Evolutionary conservation across 2,113 vertebrate species (phyloP).

Genomic region (Acrocephalus kingi): DNA sequence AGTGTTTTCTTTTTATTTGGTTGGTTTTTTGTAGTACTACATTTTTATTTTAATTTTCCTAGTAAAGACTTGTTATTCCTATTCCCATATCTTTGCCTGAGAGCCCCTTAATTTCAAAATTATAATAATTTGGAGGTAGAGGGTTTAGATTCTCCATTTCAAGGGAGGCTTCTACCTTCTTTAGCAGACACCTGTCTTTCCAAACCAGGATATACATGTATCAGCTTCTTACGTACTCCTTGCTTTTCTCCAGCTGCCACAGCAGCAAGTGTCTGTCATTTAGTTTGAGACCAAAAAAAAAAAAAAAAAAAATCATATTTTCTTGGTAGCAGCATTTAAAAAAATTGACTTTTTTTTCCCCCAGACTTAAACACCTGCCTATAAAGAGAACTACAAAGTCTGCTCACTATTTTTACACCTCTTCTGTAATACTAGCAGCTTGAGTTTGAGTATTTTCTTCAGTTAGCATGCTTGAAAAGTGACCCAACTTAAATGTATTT

Average conservation of each 20-base stretch:
- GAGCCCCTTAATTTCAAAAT: background rate
- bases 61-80: background rate
- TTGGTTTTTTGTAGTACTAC: background rate
- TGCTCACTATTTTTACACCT: background rate
- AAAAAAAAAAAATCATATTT: background rate
- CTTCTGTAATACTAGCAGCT: background rate
- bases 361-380: background rate
- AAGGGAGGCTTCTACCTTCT: background rate
- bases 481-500: background rate
- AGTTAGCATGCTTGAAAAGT: background rate
- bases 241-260: background rate
- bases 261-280: background rate
- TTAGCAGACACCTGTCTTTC: background rate
- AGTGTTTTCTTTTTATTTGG: background rate
- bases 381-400: background rate
- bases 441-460: background rate
- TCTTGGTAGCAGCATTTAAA: background rate
- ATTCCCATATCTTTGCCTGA: background rate
- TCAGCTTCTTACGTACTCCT: background rate
- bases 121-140: background rate
- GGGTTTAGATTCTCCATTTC: background rate
- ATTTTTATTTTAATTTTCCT: background rate
- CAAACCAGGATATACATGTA: accelerated
- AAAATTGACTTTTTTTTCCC: accelerated
- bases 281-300: background rate